Evolutionary conservation across 1,140 invertebrate species (phyloP), one percentile per base, ranked within the genome.

Genomic region (Trichonephila inaurata): DNA sequence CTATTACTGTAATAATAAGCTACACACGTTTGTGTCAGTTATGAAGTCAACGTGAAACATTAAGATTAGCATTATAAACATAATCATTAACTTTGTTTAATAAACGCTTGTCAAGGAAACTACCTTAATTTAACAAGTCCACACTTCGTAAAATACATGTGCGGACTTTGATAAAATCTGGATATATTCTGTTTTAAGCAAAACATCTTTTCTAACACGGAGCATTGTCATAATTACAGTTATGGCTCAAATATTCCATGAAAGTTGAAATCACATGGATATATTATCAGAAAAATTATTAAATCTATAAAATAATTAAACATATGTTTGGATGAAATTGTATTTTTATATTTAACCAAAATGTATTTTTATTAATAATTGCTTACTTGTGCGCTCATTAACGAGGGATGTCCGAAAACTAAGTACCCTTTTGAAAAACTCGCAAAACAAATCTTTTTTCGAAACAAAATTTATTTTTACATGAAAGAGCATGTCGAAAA

Each of bases 1-100:
- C 7, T 51, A 51, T 51, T 51, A 51, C 51, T 51, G 6, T 10
- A 51, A 51, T 51, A 51, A 51, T 8, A 10, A 51, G 51, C 51
- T 10, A 10, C 51, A 51, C 51, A 12, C 51, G 14, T 40, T 40
- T 16, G 16, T 6, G 28, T 18, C 5, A 1, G 72, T 7, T 40
- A 7, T 77, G 28, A 19, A 77, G 72, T 77, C 72, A 40, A 18
- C 33, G 28, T 77, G 72, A 77, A 77, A 19, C 28, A 77, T 77
- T 33, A 33, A 77, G 28, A 77, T 77, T 77, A 40, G 33, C 72
- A 18, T 40, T 77, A 77, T 77, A 33, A 77, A 77, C 72, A 18
- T 40, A 40, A 77, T 77, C 72, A 77, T 77, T 77, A 77, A 64
- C 62, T 64, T 64, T 21, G 21, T 77, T 77, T 33, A 77, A 77